A percentile compares a stretch with the other conserved stretches of the same genome.
phyloP scores from a whole-genome alignment of 2,113 vertebrate species.

The Neogobius melanostomus region DNA sequence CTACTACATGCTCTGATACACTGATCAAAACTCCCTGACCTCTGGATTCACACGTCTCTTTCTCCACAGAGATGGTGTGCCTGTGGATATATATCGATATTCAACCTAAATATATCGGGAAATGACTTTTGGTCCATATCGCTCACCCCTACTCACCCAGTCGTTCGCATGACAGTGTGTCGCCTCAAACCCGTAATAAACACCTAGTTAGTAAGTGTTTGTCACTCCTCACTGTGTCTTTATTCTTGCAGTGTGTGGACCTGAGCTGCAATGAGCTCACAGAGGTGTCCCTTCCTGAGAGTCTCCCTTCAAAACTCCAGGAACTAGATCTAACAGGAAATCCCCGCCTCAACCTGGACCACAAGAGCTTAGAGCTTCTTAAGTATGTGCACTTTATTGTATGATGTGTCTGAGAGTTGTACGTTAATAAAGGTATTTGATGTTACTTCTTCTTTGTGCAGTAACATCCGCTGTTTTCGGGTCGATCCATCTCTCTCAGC shows the following conservation, averaged over 20 bases:
- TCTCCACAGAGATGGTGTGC: too few relatives aligned
- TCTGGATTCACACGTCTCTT: too few relatives aligned
- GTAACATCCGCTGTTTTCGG: slow-evolving; percentile 95
- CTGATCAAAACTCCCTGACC: too few relatives aligned
- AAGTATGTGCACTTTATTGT: slow-evolving; percentile 76
- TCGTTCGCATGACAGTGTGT: too few relatives aligned
- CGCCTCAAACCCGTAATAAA: too few relatives aligned
- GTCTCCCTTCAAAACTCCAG: slow-evolving; percentile 88
- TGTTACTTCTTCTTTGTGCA: slow-evolving; percentile 49
- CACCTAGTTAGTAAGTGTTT: too few relatives aligned
- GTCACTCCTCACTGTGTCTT: slow-evolving; percentile 1
- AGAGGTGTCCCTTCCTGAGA: slow-evolving; percentile 89
- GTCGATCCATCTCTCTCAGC: slow-evolving; percentile 85
- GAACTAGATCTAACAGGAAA: slow-evolving; percentile 97
- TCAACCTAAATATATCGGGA: too few relatives aligned
- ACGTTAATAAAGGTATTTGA: background rate
- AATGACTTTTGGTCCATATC: too few relatives aligned
- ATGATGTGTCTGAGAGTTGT: background rate
- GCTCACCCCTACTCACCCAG: too few relatives aligned
- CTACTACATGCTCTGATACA: too few relatives aligned
- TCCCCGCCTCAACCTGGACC: slow-evolving; percentile 88
- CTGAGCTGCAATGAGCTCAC: slow-evolving; percentile 96
- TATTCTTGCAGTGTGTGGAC: slow-evolving; percentile 86
- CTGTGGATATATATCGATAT: too few relatives aligned
- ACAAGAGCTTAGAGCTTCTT: slow-evolving; percentile 93